Percentiles rank a stretch among this genome's conserved stretches.
Conservation (phyloP, 2,113 vertebrate genomes). For the Osmerus mordax region DNA sequence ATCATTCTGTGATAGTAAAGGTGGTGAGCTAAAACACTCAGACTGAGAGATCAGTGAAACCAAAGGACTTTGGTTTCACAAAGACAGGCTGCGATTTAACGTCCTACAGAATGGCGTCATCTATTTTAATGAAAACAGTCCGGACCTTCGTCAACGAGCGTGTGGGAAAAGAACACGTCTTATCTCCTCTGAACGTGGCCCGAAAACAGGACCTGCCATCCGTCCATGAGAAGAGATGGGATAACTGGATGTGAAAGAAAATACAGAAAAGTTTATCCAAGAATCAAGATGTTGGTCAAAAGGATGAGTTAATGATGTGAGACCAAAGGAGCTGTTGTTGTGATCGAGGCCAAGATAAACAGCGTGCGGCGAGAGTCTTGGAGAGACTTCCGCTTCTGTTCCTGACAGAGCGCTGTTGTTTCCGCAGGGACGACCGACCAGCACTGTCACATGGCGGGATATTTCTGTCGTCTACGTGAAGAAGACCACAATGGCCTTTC, state of each 20-base stretch:
- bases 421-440: constrained; percentile 35
- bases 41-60: too few relatives aligned
- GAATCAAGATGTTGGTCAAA: constrained; percentile 26
- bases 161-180: too few relatives aligned
- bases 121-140: too few relatives aligned
- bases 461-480: constrained; percentile 50
- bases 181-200: too few relatives aligned
- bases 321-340: constrained; percentile 22
- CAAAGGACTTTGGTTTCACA: too few relatives aligned
- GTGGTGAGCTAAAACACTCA: too few relatives aligned
- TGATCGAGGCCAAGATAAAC: constrained; percentile 45
- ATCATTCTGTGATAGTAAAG: too few relatives aligned
- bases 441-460: constrained; percentile 42
- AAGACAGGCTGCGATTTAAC: too few relatives aligned
- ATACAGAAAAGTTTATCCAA: neutral
- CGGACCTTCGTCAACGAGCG: too few relatives aligned
- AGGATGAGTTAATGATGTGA: constrained; percentile 31
- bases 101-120: too few relatives aligned
- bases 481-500: constrained; percentile 62
- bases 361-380: constrained; percentile 24
- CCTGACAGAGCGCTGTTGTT: constrained; percentile 59
- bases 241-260: neutral
- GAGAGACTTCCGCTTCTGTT: constrained; percentile 55
- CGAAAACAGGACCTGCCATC: too few relatives aligned
- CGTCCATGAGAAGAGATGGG: neutral